Conservation (phyloP, 2,888 invertebrate species). For the Mythimna lalbum region DNA sequence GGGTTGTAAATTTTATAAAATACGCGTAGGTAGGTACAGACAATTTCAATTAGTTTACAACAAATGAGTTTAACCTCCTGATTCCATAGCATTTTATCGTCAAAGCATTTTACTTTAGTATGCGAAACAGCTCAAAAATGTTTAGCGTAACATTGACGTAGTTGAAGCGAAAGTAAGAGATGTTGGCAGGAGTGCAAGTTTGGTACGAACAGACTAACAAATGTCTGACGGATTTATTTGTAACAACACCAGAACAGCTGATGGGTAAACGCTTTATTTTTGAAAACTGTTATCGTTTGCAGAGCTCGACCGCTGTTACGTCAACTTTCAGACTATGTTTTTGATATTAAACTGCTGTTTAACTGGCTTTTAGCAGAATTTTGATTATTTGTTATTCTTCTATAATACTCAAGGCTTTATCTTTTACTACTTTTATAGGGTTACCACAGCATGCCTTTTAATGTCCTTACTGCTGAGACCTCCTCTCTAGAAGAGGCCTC, state of each 20-base stretch:
- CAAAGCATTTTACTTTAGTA: constrained; percentile 16
- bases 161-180: constrained; percentile 53
- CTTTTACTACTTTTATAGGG: neutral
- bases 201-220: constrained; percentile 29
- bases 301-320: constrained; percentile 1
- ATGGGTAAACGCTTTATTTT: constrained; percentile 40
- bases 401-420: neutral
- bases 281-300: constrained; percentile 24
- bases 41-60: neutral
- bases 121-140: constrained; percentile 19
- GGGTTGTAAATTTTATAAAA: neutral
- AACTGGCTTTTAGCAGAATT: constrained; percentile 4
- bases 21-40: neutral
- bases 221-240: constrained; percentile 49
- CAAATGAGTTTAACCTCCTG: neutral
- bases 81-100: constrained; percentile 3
- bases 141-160: constrained; percentile 30
- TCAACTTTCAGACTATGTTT: constrained; percentile 29
- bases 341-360: constrained; percentile 16
- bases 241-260: constrained; percentile 57
- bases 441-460: too few species aligned
- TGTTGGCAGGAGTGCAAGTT: constrained; percentile 58
- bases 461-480: too few species aligned
- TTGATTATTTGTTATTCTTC: constrained; percentile 14
- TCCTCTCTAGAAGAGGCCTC: too few species aligned